Percentiles rank a stretch among this genome's conserved stretches.
These are phyloP conservation scores for Sarcophaga rosellei DNA, from an alignment of 2,888 invertebrate genomes.

Conservation along the genomic window DNA sequence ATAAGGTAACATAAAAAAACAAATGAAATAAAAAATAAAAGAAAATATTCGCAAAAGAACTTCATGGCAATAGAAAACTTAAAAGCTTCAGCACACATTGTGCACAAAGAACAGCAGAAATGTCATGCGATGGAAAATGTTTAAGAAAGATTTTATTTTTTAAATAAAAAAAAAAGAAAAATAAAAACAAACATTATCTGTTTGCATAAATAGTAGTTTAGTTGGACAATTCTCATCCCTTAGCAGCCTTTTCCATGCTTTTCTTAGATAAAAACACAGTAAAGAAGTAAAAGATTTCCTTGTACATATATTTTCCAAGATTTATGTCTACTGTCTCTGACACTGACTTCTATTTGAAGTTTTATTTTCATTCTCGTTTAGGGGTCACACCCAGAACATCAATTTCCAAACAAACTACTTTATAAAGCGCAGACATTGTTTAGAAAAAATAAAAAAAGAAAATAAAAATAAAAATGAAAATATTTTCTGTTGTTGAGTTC, in stretches of 20 bases:
- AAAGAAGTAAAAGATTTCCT: slow-evolving; percentile 22
- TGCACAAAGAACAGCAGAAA: too few relatives aligned
- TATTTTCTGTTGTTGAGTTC: slow-evolving; percentile 26
- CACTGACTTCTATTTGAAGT: slow-evolving; percentile 47
- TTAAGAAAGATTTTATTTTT: too few relatives aligned
- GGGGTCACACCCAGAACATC: slow-evolving; percentile 55
- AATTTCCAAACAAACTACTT: slow-evolving; percentile 20
- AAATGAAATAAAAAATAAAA: not conserved
- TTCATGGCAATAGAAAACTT: not conserved
- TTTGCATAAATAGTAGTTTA: not conserved
- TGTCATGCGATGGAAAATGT: too few relatives aligned
- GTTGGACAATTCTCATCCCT: slow-evolving; percentile 2
- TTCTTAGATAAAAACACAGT: not conserved
- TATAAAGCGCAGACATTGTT: too few relatives aligned
- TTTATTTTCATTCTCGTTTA: slow-evolving; percentile 28
- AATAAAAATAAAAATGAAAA: not conserved
- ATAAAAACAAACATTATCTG: not conserved
- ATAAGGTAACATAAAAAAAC: too few relatives aligned
- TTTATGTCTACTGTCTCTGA: slow-evolving; percentile 57
- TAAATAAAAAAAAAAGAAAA: not conserved
- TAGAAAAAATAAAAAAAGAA: not conserved
- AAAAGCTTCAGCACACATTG: too few relatives aligned
- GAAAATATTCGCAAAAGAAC: not conserved
- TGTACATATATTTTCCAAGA: slow-evolving; percentile 10
- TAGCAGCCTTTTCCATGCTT: not conserved